Evolutionary conservation across 2,888 invertebrate species (phyloP).

Genomic region (Atrina japonica): DNA sequence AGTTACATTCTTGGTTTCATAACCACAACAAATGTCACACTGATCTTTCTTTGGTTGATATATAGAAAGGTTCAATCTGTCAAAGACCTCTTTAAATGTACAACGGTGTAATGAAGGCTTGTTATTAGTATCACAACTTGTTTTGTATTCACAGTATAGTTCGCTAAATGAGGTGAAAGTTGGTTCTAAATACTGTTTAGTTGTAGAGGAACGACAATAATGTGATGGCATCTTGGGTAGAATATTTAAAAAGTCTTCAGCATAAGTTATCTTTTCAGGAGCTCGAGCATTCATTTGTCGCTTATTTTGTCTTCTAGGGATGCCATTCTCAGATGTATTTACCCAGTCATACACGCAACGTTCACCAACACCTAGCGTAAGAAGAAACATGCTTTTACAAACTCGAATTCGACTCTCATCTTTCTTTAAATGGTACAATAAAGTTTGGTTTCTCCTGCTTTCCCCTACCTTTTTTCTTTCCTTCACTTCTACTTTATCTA

Average conservation of each 20-base stretch:
- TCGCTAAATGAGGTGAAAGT: slow-evolving; percentile 27
- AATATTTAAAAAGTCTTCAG: slow-evolving; percentile 27
- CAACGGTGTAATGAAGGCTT: neutral
- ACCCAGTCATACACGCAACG: slow-evolving; percentile 46
- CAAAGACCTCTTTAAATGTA: slow-evolving; percentile 35
- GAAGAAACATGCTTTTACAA: slow-evolving; percentile 54
- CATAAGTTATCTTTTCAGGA: slow-evolving; percentile 15
- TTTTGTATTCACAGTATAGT: slow-evolving; percentile 32
- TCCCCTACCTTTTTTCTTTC: slow-evolving; percentile 1
- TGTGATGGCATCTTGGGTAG: slow-evolving; percentile 44
- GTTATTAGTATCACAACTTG: slow-evolving; percentile 8
- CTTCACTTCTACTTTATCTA: too few relatives aligned
- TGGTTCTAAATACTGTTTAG: slow-evolving; percentile 46
- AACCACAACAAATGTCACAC: slow-evolving; percentile 46
- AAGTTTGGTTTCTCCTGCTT: neutral
- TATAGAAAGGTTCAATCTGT: slow-evolving; percentile 39
- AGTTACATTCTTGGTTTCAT: slow-evolving; percentile 39
- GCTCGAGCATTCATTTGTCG: neutral
- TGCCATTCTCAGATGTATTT: slow-evolving; percentile 18
- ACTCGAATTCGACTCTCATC: slow-evolving; percentile 35
- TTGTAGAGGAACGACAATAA: slow-evolving; percentile 39
- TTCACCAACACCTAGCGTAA: slow-evolving; percentile 49
- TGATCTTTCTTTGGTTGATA: slow-evolving; percentile 48
- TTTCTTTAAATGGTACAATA: slow-evolving; percentile 20
- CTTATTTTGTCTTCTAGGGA: neutral